phyloP scores from a whole-genome alignment of 2,113 vertebrate genomes.

The Salvelinus namaycush region DNA sequence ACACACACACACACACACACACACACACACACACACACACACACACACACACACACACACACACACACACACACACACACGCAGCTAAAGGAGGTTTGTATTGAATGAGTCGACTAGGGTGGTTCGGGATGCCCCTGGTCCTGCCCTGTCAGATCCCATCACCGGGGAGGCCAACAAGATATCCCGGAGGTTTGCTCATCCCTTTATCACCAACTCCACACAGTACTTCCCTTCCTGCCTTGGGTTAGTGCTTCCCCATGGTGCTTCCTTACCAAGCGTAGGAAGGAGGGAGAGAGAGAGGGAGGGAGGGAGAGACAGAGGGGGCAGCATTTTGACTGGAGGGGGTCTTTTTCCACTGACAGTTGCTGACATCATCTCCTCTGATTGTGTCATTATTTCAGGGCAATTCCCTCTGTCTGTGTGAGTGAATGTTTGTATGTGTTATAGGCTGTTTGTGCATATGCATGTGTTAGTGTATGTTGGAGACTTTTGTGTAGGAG shows the following conservation, averaged over 20 bases:
- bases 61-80: not conserved
- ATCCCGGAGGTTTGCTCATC: not conserved
- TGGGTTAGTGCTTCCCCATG: constrained; percentile 37
- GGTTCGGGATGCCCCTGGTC: constrained; percentile 33
- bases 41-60: too few relatives aligned
- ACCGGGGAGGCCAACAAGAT: constrained; percentile 31
- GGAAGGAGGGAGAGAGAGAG: not conserved
- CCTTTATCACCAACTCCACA: constrained; percentile 11
- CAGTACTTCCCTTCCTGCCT: constrained; percentile 47
- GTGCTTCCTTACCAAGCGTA: constrained; percentile 34
- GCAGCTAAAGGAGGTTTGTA: not conserved
- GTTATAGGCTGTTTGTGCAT: too few relatives aligned
- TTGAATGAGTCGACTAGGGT: constrained; percentile 17
- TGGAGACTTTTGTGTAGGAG: constrained; percentile 7
- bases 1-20: too few relatives aligned
- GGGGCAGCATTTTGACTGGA: not conserved
- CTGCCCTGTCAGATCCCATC: constrained; percentile 54
- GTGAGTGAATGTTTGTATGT: too few relatives aligned
- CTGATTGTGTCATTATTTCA: too few relatives aligned
- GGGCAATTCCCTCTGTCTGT: too few relatives aligned
- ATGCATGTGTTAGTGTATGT: not conserved
- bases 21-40: too few relatives aligned
- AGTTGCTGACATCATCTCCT: too few relatives aligned
- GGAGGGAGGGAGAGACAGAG: too few relatives aligned
- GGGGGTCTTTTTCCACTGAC: too few relatives aligned